phyloP scores from a whole-genome alignment of 2,888 invertebrate genomes.

The Lingula anatina region DNA sequence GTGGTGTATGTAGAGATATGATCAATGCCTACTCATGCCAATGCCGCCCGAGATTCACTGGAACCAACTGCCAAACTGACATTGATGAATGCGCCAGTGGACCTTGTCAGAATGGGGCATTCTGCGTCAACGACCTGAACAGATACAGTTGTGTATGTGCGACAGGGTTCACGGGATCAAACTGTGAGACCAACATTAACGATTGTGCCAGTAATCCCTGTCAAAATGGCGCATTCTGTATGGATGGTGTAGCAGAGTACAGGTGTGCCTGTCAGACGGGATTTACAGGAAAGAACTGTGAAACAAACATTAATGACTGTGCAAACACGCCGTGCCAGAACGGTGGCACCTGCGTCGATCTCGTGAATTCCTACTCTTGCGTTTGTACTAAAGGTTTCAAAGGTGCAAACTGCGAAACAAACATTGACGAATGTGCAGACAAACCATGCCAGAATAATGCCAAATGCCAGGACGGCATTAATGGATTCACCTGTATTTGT shows the following conservation, averaged over 20 bases:
- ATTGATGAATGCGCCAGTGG: too few species aligned
- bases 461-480: slow-evolving; percentile 7
- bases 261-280: too few species aligned
- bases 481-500: slow-evolving; percentile 70
- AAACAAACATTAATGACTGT: neutral
- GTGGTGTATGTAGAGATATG: too few species aligned
- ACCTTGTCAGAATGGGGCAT: too few species aligned
- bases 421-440: slow-evolving; percentile 10
- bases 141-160: slow-evolving; percentile 27
- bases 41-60: too few species aligned
- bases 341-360: neutral
- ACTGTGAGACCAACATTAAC: too few species aligned
- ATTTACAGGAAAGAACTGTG: slow-evolving; percentile 13
- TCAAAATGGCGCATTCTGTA: too few species aligned
- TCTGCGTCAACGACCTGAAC: slow-evolving; percentile 10
- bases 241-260: too few species aligned
- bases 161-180: too few species aligned
- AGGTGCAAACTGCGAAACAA: slow-evolving; percentile 3
- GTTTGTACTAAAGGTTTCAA: neutral
- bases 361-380: neutral
- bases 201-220: too few species aligned
- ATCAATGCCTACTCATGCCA: too few species aligned
- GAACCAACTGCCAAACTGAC: too few species aligned
- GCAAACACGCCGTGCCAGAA: neutral
- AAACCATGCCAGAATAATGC: slow-evolving; percentile 13